These are phyloP conservation scores for Melopsittacus undulatus DNA, from an alignment of 2,797 vertebrate species.

Conservation along the genomic window DNA sequence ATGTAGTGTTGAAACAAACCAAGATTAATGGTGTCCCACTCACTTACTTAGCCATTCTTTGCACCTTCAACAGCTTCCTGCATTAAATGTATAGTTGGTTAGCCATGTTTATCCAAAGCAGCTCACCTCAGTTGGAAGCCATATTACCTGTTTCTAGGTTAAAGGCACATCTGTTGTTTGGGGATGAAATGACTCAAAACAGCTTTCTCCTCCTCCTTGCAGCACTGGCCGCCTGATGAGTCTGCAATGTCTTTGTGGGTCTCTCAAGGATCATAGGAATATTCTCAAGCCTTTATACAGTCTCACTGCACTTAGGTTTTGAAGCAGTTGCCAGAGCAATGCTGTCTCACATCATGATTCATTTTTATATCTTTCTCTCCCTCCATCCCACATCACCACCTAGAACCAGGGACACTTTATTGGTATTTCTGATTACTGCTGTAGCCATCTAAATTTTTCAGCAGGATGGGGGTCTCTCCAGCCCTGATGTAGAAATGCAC, in stretches of 20 bases:
- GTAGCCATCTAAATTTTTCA: constrained; percentile 82
- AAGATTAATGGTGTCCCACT: constrained; percentile 81
- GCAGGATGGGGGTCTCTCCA: constrained; percentile 73
- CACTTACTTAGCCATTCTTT: constrained; percentile 79
- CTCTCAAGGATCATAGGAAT: constrained; percentile 71
- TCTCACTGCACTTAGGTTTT: constrained; percentile 71
- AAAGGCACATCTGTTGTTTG: constrained; percentile 41
- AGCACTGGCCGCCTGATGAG: constrained; percentile 46
- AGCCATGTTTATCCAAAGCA: constrained; percentile 62
- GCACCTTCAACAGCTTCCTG: constrained; percentile 73
- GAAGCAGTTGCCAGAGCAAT: constrained; percentile 78
- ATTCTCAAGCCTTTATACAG: constrained; percentile 72
- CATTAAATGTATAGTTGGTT: constrained; percentile 41
- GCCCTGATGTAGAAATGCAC: constrained; percentile 67
- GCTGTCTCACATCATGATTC: constrained; percentile 80
- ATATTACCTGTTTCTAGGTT: constrained; percentile 28
- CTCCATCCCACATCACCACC: constrained; percentile 78
- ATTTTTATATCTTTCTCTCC: constrained; percentile 83
- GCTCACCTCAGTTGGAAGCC: constrained; percentile 36
- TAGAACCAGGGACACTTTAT: constrained; percentile 81
- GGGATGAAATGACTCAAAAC: constrained; percentile 40
- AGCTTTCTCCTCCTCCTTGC: constrained; percentile 46
- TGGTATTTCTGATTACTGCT: constrained; percentile 83
- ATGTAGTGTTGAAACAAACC: constrained; percentile 78
- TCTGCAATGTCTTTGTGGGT: constrained; percentile 67